Evolutionary conservation across 2,797 vertebrate species (phyloP).

Genomic region (Lophotriccus pileatus): DNA sequence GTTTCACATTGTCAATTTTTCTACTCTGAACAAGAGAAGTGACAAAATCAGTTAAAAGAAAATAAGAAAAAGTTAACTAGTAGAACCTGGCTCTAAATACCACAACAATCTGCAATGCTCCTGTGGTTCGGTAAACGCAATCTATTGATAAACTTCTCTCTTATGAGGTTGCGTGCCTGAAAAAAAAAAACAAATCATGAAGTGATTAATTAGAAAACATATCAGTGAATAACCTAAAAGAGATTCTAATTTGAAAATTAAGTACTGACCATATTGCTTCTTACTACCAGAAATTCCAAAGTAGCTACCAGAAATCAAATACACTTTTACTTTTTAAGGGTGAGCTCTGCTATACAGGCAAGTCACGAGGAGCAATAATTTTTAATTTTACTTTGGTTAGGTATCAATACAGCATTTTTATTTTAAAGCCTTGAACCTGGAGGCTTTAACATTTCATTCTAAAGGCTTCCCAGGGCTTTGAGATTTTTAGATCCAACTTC

Average conservation of each 20-base stretch:
- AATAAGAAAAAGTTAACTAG: background rate
- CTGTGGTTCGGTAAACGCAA: background rate
- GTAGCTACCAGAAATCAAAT: background rate
- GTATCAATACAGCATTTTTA: background rate
- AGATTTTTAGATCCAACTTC: background rate
- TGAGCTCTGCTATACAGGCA: background rate
- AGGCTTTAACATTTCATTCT: background rate
- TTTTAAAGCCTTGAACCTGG: background rate
- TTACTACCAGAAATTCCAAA: background rate
- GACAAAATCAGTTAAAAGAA: background rate
- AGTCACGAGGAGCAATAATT: background rate
- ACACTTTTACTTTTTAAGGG: background rate
- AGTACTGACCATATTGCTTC: background rate
- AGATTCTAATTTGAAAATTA: background rate
- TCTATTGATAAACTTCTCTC: background rate
- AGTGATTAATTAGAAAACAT: background rate
- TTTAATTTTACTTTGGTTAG: background rate
- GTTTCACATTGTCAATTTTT: background rate
- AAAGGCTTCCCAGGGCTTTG: background rate
- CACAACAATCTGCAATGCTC: background rate
- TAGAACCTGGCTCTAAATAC: background rate
- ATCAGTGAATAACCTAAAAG: background rate
- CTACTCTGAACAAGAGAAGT: background rate
- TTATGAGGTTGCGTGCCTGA: background rate
- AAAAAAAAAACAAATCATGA: background rate